phyloP scores from a whole-genome alignment of 2,888 invertebrate genomes.

The Balanococcus diminutus region DNA sequence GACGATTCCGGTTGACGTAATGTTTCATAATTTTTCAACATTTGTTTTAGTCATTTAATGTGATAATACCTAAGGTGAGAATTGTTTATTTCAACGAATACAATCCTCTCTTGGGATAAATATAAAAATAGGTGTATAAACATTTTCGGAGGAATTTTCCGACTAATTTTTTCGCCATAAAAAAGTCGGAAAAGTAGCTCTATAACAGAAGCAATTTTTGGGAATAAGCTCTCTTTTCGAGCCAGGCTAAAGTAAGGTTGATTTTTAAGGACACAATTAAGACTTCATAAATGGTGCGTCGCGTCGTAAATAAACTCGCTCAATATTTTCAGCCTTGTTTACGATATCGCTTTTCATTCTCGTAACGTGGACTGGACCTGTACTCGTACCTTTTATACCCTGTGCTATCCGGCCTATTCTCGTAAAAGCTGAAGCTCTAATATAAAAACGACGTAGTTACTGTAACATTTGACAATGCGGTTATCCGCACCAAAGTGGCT shows the following conservation, averaged over 20 bases:
- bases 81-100: no score
- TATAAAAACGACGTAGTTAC: conserved; percentile 13
- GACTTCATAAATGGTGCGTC: conserved; percentile 1
- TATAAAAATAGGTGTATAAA: background rate
- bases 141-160: background rate
- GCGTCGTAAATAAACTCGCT: conserved; percentile 14
- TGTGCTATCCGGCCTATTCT: background rate
- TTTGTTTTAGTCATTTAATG: background rate
- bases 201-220: background rate
- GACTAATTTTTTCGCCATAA: background rate
- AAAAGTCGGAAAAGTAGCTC: background rate
- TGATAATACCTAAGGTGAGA: no score
- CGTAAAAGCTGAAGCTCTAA: conserved; percentile 17
- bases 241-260: background rate
- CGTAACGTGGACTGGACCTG: background rate
- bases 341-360: conserved; percentile 38
- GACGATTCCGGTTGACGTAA: background rate
- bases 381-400: background rate
- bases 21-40: background rate
- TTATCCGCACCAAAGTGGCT: conserved; percentile 18
- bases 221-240: no score
- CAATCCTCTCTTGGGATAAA: no score
- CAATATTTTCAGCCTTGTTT: conserved; percentile 32
- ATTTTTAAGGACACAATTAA: conserved; percentile 29
- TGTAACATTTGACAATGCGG: background rate